Conservation (phyloP, 2,113 vertebrate genomes). For the Elachura formosa region DNA sequence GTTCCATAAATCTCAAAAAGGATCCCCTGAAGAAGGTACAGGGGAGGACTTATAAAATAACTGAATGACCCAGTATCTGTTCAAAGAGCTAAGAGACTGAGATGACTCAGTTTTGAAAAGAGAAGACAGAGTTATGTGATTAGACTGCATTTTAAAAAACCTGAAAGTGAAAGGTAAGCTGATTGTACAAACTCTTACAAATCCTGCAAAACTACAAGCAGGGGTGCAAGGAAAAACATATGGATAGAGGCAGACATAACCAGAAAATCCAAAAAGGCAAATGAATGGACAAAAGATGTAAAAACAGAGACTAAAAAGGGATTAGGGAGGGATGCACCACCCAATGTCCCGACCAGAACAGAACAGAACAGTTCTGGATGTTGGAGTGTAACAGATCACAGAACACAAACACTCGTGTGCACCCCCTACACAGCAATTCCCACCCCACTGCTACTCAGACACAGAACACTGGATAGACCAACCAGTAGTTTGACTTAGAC, state of each 20-base stretch:
- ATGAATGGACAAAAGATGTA: neutral
- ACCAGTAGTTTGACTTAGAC: neutral
- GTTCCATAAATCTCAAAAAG: neutral
- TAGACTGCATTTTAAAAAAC: neutral
- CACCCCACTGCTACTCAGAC: fast-evolving
- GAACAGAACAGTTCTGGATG: neutral
- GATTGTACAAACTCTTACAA: neutral
- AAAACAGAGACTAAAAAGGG: neutral
- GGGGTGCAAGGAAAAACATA: neutral
- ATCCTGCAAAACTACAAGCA: neutral
- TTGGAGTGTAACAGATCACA: neutral
- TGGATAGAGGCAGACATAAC: neutral
- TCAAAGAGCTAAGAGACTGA: neutral
- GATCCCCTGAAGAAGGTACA: neutral
- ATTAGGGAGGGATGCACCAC: neutral
- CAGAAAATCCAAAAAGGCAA: neutral
- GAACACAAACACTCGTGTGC: fast-evolving
- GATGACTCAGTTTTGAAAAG: neutral
- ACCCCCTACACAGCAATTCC: neutral
- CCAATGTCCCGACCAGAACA: neutral
- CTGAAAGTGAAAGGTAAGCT: neutral
- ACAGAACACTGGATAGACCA: neutral
- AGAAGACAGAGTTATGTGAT: neutral
- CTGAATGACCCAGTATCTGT: neutral
- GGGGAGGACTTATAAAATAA: neutral